Conservation (phyloP, 2,797 vertebrate genomes). For the Protosalanx chinensis region DNA sequence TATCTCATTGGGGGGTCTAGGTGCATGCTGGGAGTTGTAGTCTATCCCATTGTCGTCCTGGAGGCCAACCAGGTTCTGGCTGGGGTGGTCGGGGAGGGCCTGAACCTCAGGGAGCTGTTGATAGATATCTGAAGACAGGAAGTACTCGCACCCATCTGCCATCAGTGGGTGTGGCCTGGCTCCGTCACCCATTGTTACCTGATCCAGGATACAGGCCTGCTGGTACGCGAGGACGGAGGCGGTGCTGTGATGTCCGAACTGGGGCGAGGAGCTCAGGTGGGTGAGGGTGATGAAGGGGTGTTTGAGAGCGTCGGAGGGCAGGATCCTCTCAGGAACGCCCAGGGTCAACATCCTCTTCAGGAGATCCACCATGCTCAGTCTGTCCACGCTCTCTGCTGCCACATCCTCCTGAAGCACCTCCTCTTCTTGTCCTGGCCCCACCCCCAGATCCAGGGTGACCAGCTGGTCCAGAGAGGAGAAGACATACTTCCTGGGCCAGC, state of each 20-base stretch:
- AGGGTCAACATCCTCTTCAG: conserved; percentile 73
- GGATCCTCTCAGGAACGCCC: conserved; percentile 64
- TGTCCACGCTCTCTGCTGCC: conserved; percentile 53
- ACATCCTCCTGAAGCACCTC: conserved; percentile 38
- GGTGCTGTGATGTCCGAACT: conserved; percentile 60
- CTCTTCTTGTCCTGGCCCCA: neutral
- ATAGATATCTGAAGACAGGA: neutral
- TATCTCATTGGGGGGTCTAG: neutral
- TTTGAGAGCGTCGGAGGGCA: conserved; percentile 60
- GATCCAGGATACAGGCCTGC: conserved; percentile 14
- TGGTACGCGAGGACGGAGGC: conserved; percentile 48
- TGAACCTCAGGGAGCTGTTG: neutral
- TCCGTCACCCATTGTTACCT: neutral
- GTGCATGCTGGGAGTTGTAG: conserved; percentile 3
- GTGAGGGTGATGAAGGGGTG: conserved; percentile 70
- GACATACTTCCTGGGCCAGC: conserved; percentile 61
- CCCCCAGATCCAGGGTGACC: conserved; percentile 33
- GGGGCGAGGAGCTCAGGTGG: conserved; percentile 52
- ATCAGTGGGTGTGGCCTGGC: neutral
- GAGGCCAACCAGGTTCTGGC: neutral
- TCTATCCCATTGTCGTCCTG: neutral
- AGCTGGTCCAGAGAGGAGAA: conserved; percentile 73
- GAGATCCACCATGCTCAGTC: conserved; percentile 72
- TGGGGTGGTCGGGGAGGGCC: neutral
- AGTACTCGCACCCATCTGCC: neutral